phyloP scores from a whole-genome alignment of 2,797 vertebrate species.

The Epinephelus awoara region DNA sequence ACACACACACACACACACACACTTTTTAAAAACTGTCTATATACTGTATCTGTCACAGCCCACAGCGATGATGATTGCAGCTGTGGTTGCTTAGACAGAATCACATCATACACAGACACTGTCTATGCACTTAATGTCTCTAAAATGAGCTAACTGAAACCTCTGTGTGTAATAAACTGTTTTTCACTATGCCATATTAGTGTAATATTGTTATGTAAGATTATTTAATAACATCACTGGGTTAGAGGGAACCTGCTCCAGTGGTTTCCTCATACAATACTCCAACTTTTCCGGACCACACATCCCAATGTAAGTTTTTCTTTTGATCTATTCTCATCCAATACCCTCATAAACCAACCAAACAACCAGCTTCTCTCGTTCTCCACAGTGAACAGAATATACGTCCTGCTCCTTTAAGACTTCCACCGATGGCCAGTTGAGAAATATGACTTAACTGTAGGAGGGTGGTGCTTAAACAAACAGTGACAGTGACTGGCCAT shows the following conservation, averaged over 20 bases:
- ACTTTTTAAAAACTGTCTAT: too few species aligned
- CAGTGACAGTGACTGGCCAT: constrained; percentile 64
- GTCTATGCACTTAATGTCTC: not conserved
- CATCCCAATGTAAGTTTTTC: accelerated
- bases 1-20: not conserved
- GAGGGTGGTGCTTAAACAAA: constrained; percentile 72
- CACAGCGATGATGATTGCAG: not conserved
- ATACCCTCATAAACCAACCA: too few species aligned
- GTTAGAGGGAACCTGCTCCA: not conserved
- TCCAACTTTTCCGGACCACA: not conserved
- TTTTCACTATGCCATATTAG: not conserved
- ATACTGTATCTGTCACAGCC: not conserved
- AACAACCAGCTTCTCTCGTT: not conserved
- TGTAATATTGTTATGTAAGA: not conserved
- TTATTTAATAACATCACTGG: not conserved
- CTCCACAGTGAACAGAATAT: not conserved
- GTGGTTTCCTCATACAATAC: not conserved
- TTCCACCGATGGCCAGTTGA: constrained; percentile 45
- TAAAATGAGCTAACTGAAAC: not conserved
- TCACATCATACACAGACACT: not conserved
- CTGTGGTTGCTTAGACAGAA: not conserved
- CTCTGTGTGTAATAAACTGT: constrained; percentile 27
- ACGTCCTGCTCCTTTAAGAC: constrained; percentile 81
- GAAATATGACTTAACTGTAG: constrained; percentile 59
- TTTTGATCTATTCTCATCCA: not conserved